Base-by-base conservation (phyloP, 2,888 invertebrate species). In the Phytoseiulus persimilis region DNA sequence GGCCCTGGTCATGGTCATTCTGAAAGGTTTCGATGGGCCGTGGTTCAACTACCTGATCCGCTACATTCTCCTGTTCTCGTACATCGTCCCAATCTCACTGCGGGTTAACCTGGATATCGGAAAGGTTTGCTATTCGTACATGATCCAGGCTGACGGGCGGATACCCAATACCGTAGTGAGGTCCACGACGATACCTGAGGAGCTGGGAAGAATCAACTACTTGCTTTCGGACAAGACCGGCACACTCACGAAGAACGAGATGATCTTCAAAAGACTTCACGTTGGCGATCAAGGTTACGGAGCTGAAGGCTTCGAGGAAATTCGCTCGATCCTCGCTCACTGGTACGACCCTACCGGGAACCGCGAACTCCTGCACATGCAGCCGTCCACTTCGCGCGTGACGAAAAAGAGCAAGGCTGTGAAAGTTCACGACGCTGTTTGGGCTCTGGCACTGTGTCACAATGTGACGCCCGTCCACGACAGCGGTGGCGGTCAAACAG, bases 81-180 rank as follows among this genome's bases (percentile, higher is more conserved):
- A 99, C 93, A 99, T 99, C 92, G 98, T 99, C 92, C 99, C 99
- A 31, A 98, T 99, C 92, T 92, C 98, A 94, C 95, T 99, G 92
- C 94, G 99, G 91, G 99, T 99, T 0, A 99, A 99, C 93, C 94
- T 99, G 91, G 99, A 99, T 92, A 97, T 99, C 96, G 99, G 98
- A 0, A 99, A 99, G 93, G 96, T 96, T 0, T 98, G 96, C 92
- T 99, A 99, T 93, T 97, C 99, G 0, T 99, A 97, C 96, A 95
- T 96, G 91, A 98, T 99, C 92, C 97, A 98, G 92, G 94, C 96
- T 90, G 99, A 99, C 93, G 95, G 96, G 90, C 95, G 96, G 91
- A 98, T 99, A 91, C 95, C 95, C 91, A 98, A 97, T 33, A 98
- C 98, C 0, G 97, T 98, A 18, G 98, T 98, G 90, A 94, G 99